Conservation (phyloP, 2,113 vertebrate species). For the Phyllostomus discolor region DNA sequence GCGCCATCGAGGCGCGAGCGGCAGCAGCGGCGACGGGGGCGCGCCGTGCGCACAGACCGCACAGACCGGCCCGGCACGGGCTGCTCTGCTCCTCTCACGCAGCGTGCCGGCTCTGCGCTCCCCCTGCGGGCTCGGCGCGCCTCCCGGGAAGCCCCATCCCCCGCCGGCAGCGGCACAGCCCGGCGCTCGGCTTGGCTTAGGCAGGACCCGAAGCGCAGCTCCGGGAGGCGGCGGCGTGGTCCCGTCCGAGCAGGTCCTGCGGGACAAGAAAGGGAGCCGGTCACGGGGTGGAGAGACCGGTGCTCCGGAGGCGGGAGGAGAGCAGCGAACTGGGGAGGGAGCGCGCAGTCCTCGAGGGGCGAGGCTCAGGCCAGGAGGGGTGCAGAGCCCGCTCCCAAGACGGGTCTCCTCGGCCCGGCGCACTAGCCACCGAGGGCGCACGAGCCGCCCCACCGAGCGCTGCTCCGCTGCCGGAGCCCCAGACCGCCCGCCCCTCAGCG, state of each 20-base stretch:
- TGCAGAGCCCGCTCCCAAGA: background rate
- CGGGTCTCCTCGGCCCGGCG: background rate
- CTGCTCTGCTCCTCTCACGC: conserved; percentile 55
- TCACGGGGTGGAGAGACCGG: conserved; percentile 42
- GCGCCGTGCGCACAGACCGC: conserved; percentile 54
- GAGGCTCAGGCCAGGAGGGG: background rate
- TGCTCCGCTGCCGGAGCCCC: background rate
- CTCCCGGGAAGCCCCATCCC: conserved; percentile 70
- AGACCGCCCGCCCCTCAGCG: background rate
- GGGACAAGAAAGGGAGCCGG: conserved; percentile 51
- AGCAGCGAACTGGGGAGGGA: background rate
- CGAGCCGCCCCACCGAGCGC: background rate
- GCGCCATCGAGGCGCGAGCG: conserved; percentile 64
- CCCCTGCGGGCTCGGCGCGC: conserved; percentile 49
- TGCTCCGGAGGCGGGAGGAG: background rate
- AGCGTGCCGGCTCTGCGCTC: conserved; percentile 48
- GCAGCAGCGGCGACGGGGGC: background rate
- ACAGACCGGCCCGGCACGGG: conserved; percentile 42
- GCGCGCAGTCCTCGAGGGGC: conserved; percentile 58
- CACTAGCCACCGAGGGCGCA: background rate
- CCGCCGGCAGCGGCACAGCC: conserved; percentile 34
- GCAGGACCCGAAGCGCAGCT: conserved; percentile 49
- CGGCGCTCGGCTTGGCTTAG: conserved; percentile 3
- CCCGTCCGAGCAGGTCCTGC: conserved; percentile 68
- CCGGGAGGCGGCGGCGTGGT: conserved; percentile 26